These are phyloP conservation scores for Hypolimnas misippus DNA, from an alignment of 2,888 invertebrate species.

Conservation along the genomic window DNA sequence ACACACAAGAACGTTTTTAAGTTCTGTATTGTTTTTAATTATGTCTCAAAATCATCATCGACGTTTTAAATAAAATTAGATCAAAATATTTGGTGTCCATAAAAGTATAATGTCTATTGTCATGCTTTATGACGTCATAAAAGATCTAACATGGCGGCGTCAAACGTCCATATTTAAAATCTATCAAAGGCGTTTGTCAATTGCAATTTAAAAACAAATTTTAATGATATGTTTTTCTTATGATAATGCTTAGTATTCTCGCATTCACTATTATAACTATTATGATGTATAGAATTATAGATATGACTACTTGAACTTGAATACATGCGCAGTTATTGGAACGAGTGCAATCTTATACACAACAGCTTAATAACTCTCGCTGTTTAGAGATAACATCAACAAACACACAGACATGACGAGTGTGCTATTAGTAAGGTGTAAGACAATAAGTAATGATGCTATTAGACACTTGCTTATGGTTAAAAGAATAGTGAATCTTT, in stretches of 20 bases:
- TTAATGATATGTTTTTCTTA: not conserved
- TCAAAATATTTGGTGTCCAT: not conserved
- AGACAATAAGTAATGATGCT: not conserved
- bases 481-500: not conserved
- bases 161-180: not conserved
- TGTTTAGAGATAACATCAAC: constrained; percentile 32
- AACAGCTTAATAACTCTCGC: constrained; percentile 16
- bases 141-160: not conserved
- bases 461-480: not conserved
- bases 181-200: not conserved
- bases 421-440: not conserved
- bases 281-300: not conserved
- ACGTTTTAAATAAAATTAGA: not conserved
- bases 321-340: not conserved
- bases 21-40: too few species aligned
- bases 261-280: not conserved
- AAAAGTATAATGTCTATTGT: not conserved
- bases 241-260: not conserved
- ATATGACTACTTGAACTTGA: not conserved
- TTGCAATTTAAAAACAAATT: too few species aligned
- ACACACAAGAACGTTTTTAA: too few species aligned
- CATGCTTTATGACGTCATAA: not conserved
- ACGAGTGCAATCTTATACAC: constrained; percentile 7
- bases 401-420: constrained; percentile 19
- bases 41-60: too few species aligned